phyloP scores from a whole-genome alignment of 2,888 invertebrate species.

The Nemotelus pantherinus region DNA sequence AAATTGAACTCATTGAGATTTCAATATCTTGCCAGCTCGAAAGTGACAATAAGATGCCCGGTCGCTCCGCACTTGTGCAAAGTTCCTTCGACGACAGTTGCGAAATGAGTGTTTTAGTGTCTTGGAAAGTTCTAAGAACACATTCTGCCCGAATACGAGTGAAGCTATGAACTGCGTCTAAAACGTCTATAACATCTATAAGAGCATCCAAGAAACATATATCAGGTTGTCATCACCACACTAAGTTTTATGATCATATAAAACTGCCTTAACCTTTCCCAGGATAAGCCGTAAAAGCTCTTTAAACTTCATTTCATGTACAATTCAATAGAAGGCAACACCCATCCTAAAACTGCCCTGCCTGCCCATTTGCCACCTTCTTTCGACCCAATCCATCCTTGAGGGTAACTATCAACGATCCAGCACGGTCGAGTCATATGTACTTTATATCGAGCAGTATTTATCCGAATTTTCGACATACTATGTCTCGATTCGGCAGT shows the following conservation, averaged over 20 bases:
- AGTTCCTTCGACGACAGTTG: background rate
- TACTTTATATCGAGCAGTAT: constrained; percentile 13
- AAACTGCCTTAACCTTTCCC: constrained; percentile 45
- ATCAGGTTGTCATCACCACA: constrained; percentile 46
- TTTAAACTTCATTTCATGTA: constrained; percentile 46
- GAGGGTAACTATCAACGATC: background rate
- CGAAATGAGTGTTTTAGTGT: constrained; percentile 42
- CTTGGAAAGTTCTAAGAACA: constrained; percentile 31
- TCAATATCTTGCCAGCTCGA: constrained; percentile 27
- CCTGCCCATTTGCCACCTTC: background rate
- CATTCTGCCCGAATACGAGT: constrained; percentile 24
- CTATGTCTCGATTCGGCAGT: constrained; percentile 24
- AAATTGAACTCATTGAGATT: constrained; percentile 34
- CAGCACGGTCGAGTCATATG: background rate
- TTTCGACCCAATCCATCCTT: constrained; percentile 5
- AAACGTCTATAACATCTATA: constrained; percentile 32
- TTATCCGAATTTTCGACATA: constrained; percentile 24
- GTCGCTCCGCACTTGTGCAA: background rate
- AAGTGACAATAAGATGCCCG: constrained; percentile 19
- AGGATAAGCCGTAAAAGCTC: constrained; percentile 43
- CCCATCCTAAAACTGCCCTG: constrained; percentile 33
- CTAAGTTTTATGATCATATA: constrained; percentile 44
- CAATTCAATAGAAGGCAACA: constrained; percentile 44
- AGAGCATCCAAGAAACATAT: constrained; percentile 34
- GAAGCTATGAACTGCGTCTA: background rate